phyloP scores from a whole-genome alignment of 2,797 vertebrate species.

The Lycodopsis pacificus region DNA sequence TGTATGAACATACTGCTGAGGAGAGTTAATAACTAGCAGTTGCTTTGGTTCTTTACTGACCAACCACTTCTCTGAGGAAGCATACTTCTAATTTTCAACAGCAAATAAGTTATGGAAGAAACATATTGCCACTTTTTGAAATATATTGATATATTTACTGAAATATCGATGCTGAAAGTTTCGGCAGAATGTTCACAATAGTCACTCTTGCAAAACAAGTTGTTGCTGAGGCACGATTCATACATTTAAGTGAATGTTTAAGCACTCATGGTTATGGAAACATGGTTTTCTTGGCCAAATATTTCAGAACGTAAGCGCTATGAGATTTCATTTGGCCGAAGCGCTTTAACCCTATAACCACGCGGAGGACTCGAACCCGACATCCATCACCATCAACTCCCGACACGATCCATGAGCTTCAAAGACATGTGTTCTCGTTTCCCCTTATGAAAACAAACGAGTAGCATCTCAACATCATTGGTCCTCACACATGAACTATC shows the following conservation, averaged over 20 bases:
- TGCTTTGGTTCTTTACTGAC: not conserved
- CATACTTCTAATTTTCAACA: not conserved
- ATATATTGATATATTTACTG: not conserved
- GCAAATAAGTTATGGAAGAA: not conserved
- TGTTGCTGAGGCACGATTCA: not conserved
- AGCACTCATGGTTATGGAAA: not conserved
- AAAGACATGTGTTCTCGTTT: too few relatives aligned
- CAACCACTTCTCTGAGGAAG: not conserved
- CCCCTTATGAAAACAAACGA: too few relatives aligned
- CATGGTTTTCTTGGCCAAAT: not conserved
- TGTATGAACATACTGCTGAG: not conserved
- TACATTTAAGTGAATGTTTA: not conserved
- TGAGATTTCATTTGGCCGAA: too few relatives aligned
- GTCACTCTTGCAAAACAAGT: not conserved
- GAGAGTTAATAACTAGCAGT: too few relatives aligned
- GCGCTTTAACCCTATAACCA: too few relatives aligned
- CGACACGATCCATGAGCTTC: too few relatives aligned
- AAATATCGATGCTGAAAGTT: not conserved
- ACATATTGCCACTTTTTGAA: not conserved
- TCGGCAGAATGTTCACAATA: not conserved
- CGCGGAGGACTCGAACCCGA: too few relatives aligned
- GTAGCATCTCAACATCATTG: too few relatives aligned
- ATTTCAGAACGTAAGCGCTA: not conserved
- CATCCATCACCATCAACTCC: too few relatives aligned
- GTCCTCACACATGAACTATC: too few relatives aligned